Conservation (phyloP, 2,113 vertebrate species). For the Opisthocomus hoazin region DNA sequence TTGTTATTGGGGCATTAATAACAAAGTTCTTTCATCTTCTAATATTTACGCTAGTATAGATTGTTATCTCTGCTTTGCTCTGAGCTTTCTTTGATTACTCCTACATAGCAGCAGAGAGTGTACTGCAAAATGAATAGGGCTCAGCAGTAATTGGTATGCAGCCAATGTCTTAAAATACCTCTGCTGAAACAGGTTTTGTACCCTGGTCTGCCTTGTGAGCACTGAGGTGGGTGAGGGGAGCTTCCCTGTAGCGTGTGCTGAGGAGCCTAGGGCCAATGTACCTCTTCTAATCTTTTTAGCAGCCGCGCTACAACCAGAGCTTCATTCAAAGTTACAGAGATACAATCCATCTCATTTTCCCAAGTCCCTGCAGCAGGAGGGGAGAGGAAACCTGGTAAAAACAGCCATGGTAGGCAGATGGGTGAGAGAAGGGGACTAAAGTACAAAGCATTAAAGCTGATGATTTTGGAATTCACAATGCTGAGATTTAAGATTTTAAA, state of each 20-base stretch:
- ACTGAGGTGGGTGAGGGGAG: background rate
- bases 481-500: background rate
- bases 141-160: constrained; percentile 28
- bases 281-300: background rate
- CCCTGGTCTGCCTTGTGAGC: background rate
- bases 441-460: background rate
- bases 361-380: background rate
- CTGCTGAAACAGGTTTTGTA: constrained; percentile 45
- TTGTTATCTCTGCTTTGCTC: constrained; percentile 50
- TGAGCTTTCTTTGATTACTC: constrained; percentile 52
- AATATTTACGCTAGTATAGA: constrained; percentile 7
- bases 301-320: background rate
- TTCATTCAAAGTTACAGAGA: background rate
- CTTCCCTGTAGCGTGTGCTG: background rate
- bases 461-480: background rate
- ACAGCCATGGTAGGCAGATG: background rate
- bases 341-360: background rate
- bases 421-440: background rate
- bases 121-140: constrained; percentile 23
- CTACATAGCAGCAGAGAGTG: constrained; percentile 1
- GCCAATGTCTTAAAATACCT: constrained; percentile 49
- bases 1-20: constrained; percentile 20
- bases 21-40: constrained; percentile 51
- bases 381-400: background rate
- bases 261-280: background rate